phyloP scores from a whole-genome alignment of 2,797 vertebrate species.

The Morelia viridis region DNA sequence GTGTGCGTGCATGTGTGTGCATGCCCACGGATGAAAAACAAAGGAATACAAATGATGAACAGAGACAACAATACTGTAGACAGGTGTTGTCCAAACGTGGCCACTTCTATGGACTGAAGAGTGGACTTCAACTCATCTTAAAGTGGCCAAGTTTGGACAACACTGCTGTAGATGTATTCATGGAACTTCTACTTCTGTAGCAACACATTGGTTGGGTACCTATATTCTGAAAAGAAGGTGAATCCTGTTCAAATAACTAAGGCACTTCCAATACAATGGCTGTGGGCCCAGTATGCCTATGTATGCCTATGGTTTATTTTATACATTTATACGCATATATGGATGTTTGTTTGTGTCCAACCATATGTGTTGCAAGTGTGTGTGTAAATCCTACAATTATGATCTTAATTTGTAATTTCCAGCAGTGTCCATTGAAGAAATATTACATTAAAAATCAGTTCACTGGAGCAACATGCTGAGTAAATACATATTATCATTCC shows the following conservation, averaged over 20 bases:
- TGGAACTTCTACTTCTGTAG: constrained; percentile 45
- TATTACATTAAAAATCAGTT: constrained; percentile 66
- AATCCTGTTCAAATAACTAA: constrained; percentile 59
- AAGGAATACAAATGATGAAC: constrained; percentile 12
- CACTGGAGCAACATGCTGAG: constrained; percentile 53
- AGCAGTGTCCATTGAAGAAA: constrained; percentile 51
- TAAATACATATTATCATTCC: constrained; percentile 49
- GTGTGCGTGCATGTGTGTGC: background rate
- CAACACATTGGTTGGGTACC: constrained; percentile 69
- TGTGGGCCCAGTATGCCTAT: background rate
- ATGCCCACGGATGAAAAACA: constrained; percentile 28
- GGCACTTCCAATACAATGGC: constrained; percentile 48
- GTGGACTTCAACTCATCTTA: too few relatives aligned
- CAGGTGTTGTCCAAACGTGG: background rate
- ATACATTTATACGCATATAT: background rate
- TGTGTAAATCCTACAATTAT: constrained; percentile 62
- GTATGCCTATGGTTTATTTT: background rate
- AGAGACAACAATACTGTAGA: constrained; percentile 41
- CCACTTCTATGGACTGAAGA: too few relatives aligned
- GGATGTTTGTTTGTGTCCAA: background rate
- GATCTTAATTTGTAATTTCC: constrained; percentile 69
- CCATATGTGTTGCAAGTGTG: background rate
- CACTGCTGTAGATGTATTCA: constrained; percentile 35
- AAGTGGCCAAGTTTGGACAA: too few relatives aligned
- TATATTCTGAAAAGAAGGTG: constrained; percentile 69